Percentiles rank a stretch among this genome's conserved stretches.
These are phyloP conservation scores for Panopea generosa DNA, from an alignment of 2,888 invertebrate genomes.

Conservation along the genomic window DNA sequence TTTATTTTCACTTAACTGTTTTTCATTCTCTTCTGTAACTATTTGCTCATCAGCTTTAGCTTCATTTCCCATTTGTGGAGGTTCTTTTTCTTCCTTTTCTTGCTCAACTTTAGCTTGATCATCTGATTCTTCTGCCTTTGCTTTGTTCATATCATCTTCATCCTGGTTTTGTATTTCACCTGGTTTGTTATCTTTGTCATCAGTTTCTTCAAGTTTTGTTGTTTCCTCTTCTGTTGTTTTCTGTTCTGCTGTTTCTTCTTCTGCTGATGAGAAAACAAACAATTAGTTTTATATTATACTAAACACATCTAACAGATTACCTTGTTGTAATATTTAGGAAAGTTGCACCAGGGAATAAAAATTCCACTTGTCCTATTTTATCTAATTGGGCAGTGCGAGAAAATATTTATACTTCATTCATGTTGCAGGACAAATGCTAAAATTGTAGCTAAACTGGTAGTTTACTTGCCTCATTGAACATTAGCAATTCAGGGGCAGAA, in stretches of 20 bases:
- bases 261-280: neutral
- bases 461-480: no score
- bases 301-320: no score
- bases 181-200: slow-evolving; percentile 24
- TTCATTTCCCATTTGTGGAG: slow-evolving; percentile 26
- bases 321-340: no score
- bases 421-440: no score
- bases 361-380: no score
- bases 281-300: neutral
- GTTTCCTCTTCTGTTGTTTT: neutral
- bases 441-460: no score
- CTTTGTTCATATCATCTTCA: slow-evolving; percentile 15
- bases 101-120: slow-evolving; percentile 20
- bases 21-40: slow-evolving; percentile 24
- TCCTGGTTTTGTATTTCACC: slow-evolving; percentile 26
- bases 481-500: no score
- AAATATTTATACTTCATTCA: no score
- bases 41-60: slow-evolving; percentile 41
- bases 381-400: no score
- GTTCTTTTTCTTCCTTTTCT: slow-evolving; percentile 26
- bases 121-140: slow-evolving; percentile 18
- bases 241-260: neutral
- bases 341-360: no score
- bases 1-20: slow-evolving; percentile 29
- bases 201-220: slow-evolving; percentile 20